Evolutionary conservation across 2,888 invertebrate species (phyloP), one percentile per base, ranked within the genome.

Genomic region (Rhagophthalmus giganteus): DNA sequence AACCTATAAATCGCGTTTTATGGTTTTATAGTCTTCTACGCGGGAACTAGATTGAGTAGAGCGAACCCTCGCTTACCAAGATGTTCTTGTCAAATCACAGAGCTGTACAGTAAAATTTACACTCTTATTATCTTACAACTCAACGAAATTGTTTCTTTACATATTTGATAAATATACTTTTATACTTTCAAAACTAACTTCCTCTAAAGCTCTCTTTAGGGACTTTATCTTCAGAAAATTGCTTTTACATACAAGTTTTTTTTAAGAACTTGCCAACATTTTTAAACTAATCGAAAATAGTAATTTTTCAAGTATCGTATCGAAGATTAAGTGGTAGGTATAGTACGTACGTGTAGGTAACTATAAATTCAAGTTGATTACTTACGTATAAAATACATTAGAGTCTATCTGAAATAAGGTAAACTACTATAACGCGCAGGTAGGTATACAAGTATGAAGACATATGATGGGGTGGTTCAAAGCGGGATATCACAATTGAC

Each of bases 1-100:
- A 73, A 73, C 67, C 71, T 67, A 73, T 73, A 73, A 73, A 73
- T 70, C 65, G 67, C 68, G 70, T 70, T 72, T 72, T 71, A 72
- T 71, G 67, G 68, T 66, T 71, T 73, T 72, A 72, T 71, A 65
- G 71, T 58, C 52, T 56, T 56, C 52, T 52, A 55, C 56, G 63
- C 63, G 65, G 61, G 64, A 61, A 62, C 65, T 67, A 67, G 66
- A 68, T 68, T 65, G 67, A 65, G 65, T 59, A 57, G 58, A 59
- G 64, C 50, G 57, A 61, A 61, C 65, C 66, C 60, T 60, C 63
- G 62, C 54, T 66, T 65, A 64, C 63, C 61, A 64, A 66, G 63
- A 64, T 68, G 64, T 66, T 67, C 62, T 58, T 61, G 62, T 61
- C 66, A 66, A 68, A 66, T 68, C 64, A 64, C 62, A 59, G 60